Evolutionary conservation across 1,140 invertebrate species (phyloP).

Genomic region (Holotrichia oblita): DNA sequence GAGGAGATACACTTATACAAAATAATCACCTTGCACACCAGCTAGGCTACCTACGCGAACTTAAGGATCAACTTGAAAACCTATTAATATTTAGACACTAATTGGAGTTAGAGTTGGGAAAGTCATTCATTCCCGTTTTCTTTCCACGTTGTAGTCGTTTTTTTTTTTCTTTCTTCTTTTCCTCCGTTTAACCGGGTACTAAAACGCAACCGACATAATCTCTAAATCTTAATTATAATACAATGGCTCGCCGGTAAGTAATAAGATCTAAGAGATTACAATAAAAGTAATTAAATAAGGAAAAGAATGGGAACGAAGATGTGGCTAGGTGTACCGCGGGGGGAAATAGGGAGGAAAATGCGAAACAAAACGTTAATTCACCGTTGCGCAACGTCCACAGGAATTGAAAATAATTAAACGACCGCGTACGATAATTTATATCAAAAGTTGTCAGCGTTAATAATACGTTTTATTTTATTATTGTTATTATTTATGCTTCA

Average conservation of each 20-base stretch:
- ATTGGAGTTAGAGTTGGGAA: constrained; percentile 30
- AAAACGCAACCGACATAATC: constrained; percentile 34
- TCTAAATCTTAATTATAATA: constrained; percentile 33
- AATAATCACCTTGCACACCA: neutral
- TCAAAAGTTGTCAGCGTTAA: constrained; percentile 6
- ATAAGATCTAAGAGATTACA: constrained; percentile 34
- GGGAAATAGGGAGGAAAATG: neutral
- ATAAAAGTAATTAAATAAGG: constrained; percentile 33
- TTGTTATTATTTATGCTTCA: constrained; percentile 22
- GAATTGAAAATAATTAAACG: constrained; percentile 22
- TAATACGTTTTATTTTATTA: constrained; percentile 32
- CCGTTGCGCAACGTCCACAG: neutral
- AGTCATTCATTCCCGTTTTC: constrained; percentile 25
- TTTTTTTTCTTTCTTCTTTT: neutral
- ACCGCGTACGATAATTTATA: neutral
- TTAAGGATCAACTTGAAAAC: constrained; percentile 14
- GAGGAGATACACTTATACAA: neutral
- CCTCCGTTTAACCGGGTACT: neutral
- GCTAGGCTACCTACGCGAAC: neutral
- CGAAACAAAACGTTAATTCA: constrained; percentile 21
- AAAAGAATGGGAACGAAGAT: neutral
- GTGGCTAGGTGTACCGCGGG: too few species aligned
- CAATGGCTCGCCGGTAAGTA: constrained; percentile 27
- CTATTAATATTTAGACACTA: constrained; percentile 35
- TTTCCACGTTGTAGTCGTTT: neutral